A percentile compares a stretch with the other conserved stretches of the same genome.
Conservation (phyloP, 2,797 vertebrate genomes). For the Argyrosomus regius region DNA sequence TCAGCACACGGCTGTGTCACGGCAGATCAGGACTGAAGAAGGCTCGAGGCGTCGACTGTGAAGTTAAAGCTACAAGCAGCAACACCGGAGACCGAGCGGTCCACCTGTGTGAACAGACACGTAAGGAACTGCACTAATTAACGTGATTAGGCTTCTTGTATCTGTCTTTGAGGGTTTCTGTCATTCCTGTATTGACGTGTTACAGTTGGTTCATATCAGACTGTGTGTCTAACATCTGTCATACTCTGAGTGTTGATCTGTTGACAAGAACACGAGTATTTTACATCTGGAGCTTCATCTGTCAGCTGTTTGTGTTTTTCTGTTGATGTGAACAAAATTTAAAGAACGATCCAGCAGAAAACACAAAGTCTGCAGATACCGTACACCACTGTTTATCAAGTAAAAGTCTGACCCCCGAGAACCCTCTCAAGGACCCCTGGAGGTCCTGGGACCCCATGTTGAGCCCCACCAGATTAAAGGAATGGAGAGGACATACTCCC, state of each 20-base stretch:
- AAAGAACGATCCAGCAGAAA: background rate
- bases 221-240: background rate
- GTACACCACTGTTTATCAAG: background rate
- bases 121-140: background rate
- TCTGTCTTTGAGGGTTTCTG: background rate
- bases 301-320: too few species aligned
- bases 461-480: slow-evolving; percentile 19
- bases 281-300: too few species aligned
- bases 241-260: too few species aligned
- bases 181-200: too few species aligned
- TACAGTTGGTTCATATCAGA: background rate
- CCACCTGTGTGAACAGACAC: too few species aligned
- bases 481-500: slow-evolving; percentile 43
- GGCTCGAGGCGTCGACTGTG: too few species aligned
- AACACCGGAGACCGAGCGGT: too few species aligned
- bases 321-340: background rate
- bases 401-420: background rate
- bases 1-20: too few species aligned
- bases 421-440: slow-evolving; percentile 37
- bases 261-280: too few species aligned
- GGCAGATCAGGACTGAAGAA: too few species aligned
- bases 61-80: too few species aligned
- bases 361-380: background rate
- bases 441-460: slow-evolving; percentile 38
- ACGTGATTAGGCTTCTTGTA: background rate